These are phyloP conservation scores for Scomberomorus guttatus DNA, from an alignment of 2,797 vertebrate species.

Conservation along the genomic window DNA sequence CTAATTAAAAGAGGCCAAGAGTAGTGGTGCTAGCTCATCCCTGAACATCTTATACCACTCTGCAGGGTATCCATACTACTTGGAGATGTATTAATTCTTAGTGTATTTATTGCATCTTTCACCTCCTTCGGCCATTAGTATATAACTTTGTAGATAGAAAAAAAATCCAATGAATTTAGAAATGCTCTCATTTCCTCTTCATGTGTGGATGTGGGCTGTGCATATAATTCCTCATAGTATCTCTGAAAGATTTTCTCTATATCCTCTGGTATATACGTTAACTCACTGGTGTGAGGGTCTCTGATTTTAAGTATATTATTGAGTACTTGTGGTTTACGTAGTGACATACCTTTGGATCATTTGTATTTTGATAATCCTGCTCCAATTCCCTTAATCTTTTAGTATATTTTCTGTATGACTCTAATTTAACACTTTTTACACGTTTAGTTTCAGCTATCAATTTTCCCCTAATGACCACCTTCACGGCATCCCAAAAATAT, in stretches of 20 bases:
- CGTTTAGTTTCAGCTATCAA: background rate
- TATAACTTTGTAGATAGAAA: background rate
- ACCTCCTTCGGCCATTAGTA: background rate
- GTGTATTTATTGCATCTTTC: conserved; percentile 1
- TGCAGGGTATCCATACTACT: conserved; percentile 4
- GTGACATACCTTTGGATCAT: background rate
- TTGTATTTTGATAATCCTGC: background rate
- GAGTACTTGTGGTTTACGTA: background rate
- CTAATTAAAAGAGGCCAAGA: no score
- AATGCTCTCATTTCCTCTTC: background rate
- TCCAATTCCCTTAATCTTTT: background rate
- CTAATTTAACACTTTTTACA: background rate
- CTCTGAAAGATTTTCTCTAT: background rate
- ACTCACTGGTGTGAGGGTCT: background rate
- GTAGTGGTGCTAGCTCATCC: no score
- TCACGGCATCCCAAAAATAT: no score
- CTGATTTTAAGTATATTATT: background rate
- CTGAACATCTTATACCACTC: no score
- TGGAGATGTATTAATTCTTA: conserved; percentile 7
- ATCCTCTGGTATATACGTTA: no score
- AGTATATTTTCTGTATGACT: background rate
- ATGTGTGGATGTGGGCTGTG: background rate
- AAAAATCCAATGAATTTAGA: background rate
- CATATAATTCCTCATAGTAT: background rate
- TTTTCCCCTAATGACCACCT: background rate